Evolutionary conservation across 2,888 invertebrate genomes (phyloP).

Genomic region (Exocentrus adspersus): DNA sequence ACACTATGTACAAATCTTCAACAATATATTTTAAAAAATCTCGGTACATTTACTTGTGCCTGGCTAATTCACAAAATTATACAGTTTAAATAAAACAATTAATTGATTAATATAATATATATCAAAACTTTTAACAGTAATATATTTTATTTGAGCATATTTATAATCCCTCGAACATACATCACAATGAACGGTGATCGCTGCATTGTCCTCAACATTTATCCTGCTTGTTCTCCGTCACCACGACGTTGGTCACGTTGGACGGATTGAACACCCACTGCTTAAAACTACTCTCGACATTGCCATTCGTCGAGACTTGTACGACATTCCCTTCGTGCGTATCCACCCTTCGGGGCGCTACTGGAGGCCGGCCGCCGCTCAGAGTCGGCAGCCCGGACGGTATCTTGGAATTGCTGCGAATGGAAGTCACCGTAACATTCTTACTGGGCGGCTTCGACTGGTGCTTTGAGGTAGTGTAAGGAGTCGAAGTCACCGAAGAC

Average conservation of each 20-base stretch:
- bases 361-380: slow-evolving; percentile 62
- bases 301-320: slow-evolving; percentile 55
- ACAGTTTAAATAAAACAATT: slow-evolving; percentile 15
- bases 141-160: slow-evolving; percentile 27
- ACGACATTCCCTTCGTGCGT: slow-evolving; percentile 58
- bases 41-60: slow-evolving; percentile 15
- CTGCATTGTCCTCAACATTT: slow-evolving; percentile 5
- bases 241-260: slow-evolving; percentile 59
- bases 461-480: slow-evolving; percentile 51
- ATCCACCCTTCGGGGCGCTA: slow-evolving; percentile 65
- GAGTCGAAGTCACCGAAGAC: slow-evolving; percentile 57
- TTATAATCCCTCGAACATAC: slow-evolving; percentile 15
- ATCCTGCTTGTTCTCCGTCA: slow-evolving; percentile 54
- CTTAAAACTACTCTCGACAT: slow-evolving; percentile 58
- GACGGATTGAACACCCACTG: slow-evolving; percentile 64
- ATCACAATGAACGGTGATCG: slow-evolving; percentile 21
- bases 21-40: slow-evolving; percentile 27
- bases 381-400: slow-evolving; percentile 60
- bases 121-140: slow-evolving; percentile 24
- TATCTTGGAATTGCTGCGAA: slow-evolving; percentile 69
- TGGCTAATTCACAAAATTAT: slow-evolving; percentile 26
- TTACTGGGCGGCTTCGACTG: slow-evolving; percentile 61
- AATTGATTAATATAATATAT: slow-evolving; percentile 26
- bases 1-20: slow-evolving; percentile 41
- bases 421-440: slow-evolving; percentile 72